phyloP scores from a whole-genome alignment of 2,888 invertebrate species.

The Ditula angustiorana region DNA sequence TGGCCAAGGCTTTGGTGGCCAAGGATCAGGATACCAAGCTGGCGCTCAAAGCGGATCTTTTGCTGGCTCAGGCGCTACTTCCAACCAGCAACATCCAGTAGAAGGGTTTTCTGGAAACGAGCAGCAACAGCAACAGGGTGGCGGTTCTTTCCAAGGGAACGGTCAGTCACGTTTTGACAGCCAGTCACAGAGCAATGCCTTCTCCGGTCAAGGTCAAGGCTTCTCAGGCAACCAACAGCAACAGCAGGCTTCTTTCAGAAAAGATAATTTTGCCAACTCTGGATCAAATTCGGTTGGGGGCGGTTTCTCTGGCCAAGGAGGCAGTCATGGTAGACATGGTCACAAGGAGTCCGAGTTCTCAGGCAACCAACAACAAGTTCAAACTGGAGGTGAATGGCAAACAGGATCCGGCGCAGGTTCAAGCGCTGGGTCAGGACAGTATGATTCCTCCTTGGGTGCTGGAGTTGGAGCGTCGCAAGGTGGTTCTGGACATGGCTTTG shows the following conservation, averaged over 20 bases:
- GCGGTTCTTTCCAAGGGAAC: constrained; percentile 31
- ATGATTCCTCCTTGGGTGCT: constrained; percentile 36
- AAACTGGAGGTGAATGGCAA: constrained; percentile 41
- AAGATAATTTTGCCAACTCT: constrained; percentile 15
- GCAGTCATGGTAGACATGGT: not conserved
- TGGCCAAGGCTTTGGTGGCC: not conserved
- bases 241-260: constrained; percentile 15
- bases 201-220: constrained; percentile 22
- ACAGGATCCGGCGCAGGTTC: constrained; percentile 30
- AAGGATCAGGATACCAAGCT: constrained; percentile 14
- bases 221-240: constrained; percentile 18
- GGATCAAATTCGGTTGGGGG: constrained; percentile 23
- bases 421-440: constrained; percentile 27
- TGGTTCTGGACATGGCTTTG: constrained; percentile 35
- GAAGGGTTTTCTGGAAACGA: constrained; percentile 38
- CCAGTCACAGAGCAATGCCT: constrained; percentile 16
- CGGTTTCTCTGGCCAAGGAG: constrained; percentile 13
- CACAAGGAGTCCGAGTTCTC: not conserved
- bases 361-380: constrained; percentile 28
- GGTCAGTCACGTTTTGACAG: not conserved
- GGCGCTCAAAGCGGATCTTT: constrained; percentile 29
- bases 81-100: constrained; percentile 29
- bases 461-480: constrained; percentile 4
- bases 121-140: constrained; percentile 39
- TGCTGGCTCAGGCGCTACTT: constrained; percentile 23